These are phyloP conservation scores for Psophia crepitans DNA, from an alignment of 2,113 vertebrate genomes.

Conservation along the genomic window DNA sequence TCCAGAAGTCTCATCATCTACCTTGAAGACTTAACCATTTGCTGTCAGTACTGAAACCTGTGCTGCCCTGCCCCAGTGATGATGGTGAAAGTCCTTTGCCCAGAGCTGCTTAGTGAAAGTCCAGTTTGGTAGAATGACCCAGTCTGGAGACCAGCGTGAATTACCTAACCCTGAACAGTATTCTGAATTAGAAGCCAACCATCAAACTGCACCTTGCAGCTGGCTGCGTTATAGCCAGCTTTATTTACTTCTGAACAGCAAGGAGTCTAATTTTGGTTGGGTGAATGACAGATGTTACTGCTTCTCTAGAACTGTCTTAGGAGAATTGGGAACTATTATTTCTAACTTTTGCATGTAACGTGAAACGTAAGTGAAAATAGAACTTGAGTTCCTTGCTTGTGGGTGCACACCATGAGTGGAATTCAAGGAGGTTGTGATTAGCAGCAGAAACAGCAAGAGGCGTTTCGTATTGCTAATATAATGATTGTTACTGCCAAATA, in stretches of 20 bases:
- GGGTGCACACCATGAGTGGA: rapidly evolving
- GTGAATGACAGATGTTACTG: background rate
- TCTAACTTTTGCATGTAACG: background rate
- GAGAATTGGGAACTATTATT: background rate
- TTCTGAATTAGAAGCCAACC: background rate
- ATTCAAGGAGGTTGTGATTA: background rate
- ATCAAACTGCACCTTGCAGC: background rate
- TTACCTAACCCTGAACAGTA: background rate
- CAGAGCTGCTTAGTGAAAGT: background rate
- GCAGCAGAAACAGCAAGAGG: background rate
- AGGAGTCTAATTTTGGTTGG: background rate
- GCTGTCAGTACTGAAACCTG: background rate
- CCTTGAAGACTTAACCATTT: background rate
- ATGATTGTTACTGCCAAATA: background rate
- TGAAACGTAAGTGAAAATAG: background rate
- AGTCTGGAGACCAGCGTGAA: background rate
- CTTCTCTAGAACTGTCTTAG: background rate
- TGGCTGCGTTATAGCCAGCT: background rate
- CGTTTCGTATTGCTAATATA: background rate
- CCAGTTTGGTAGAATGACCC: background rate
- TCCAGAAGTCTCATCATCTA: background rate
- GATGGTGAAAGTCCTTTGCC: background rate
- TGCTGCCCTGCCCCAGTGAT: too few relatives aligned
- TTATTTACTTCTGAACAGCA: background rate
- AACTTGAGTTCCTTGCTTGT: background rate